Evolutionary conservation across 2,888 invertebrate genomes (phyloP), one percentile per base, ranked within the genome.

Genomic region (Acleris laterana): DNA sequence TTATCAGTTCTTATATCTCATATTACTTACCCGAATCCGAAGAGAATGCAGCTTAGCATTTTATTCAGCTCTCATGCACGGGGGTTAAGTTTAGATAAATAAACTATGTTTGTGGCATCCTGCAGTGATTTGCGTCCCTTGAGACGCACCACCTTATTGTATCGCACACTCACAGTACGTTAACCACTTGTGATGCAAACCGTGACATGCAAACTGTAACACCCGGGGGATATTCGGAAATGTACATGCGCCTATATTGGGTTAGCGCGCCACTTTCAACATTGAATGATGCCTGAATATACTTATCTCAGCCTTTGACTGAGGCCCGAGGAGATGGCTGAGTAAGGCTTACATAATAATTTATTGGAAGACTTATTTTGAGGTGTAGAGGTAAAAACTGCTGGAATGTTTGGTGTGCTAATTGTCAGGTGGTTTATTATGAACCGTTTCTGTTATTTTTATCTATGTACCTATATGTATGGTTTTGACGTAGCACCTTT

Each of bases 161-260:
- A 59, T 65, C 59, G 53, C 32, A 48, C 38, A 38, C 38, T 38
- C 38, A 44, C 60, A 50, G 46, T 44, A 60, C 69, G 59, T 63
- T 62, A 67, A 80, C 77, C 81, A 84, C 79, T 89, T 88, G 83
- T 83, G 84, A 90, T 89, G 88, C 88, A 89, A 88, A 88, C 89
- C 81, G 80, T 80, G 81, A 78, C 81, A 80, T 80, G 76, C 80
- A 79, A 83, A 83, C 80, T 78, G 79, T 73, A 76, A 81, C 75
- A 72, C 87, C 77, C 80, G 17, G 55, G 85, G 84, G 88, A 82
- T 70, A 69, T 72, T 68, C 69, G 68, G 70, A 75, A 77, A 71
- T 76, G 77, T 82, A 78, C 79, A 74, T 71, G 77, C 72, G 74
- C 74, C 78, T 78, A 79, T 83, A 85, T 86, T 83, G 78, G 78